Evolutionary conservation across 2,888 invertebrate species (phyloP), one percentile per base, ranked within the genome.

Genomic region (Euclidia mi): DNA sequence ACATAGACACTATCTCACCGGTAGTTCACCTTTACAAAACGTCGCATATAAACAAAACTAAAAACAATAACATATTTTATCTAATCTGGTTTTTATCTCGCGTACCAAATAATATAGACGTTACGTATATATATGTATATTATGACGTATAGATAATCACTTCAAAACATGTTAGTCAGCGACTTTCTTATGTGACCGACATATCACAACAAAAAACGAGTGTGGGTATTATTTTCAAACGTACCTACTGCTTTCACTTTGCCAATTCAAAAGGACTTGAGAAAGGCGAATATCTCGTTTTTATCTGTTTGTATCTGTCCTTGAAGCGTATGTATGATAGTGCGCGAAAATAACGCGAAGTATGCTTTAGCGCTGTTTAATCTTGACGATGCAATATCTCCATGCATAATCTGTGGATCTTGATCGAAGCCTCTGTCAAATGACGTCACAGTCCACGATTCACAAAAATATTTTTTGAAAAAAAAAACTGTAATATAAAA

Each of bases 1-100:
- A 11, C 6, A 10, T 14, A 38, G 10, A 37, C 0, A 3, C 3
- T 17, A n/a, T 32, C 14, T 41, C 15, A 32, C 31, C 43, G 25
- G 56, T 48, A 56, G 20, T 56, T 49, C 35, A 48, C 44, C 51
- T 40, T 31, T 34, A 45, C n/a, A 25, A 7, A 55, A 29, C 41
- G n/a, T 31, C 51, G 31, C 35, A 59, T 43, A 60, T 43, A 41
- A 25, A 6, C 10, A 37, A 14, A 42, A 55, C 18, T 60, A 59
- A 56, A 47, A 72, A 46, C 29, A 55, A 53, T 48, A 58, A 61
- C 31, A 61, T 2, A 32, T 34, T 3, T 50, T 52, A 68, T 62
- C 52, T 59, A 44, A 73, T 63, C 59, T 46, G 44, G 31, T 37
- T 55, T 40, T 70, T 70, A 74, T 71, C 66, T 15, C 25, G 44